Conservation (phyloP, 2,797 vertebrate genomes). For the Falco columbarius region DNA sequence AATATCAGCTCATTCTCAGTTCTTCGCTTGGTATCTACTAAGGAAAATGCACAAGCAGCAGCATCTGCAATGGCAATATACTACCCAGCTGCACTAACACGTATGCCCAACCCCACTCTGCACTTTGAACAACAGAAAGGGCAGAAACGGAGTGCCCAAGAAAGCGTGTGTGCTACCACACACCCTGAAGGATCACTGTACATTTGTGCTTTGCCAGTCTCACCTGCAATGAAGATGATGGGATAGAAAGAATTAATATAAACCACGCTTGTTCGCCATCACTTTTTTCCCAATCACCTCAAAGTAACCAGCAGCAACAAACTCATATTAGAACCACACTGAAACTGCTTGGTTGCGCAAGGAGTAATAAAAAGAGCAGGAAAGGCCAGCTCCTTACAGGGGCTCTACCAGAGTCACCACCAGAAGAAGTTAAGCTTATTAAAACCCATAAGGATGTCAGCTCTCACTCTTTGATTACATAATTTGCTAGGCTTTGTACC, state of each 20-base stretch:
- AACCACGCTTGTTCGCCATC: background rate
- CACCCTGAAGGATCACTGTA: background rate
- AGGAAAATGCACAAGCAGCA: background rate
- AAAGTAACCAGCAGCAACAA: background rate
- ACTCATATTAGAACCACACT: background rate
- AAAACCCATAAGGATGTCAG: background rate
- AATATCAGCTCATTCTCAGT: background rate
- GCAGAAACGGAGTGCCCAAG: background rate
- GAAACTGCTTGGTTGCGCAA: background rate
- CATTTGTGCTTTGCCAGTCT: background rate
- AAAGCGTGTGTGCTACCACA: background rate
- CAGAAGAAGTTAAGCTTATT: background rate
- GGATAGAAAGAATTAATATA: background rate
- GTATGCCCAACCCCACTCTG: background rate
- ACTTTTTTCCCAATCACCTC: background rate
- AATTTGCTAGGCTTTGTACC: background rate
- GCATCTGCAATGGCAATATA: background rate
- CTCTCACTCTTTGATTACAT: background rate
- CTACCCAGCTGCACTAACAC: background rate
- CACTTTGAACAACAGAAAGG: background rate
- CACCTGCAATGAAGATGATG: background rate
- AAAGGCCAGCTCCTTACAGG: background rate
- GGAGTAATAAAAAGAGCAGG: background rate
- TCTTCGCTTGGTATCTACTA: background rate
- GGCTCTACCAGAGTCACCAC: background rate